Base-by-base conservation (phyloP, 2,797 vertebrate genomes). In the Lutjanus campechanus region DNA sequence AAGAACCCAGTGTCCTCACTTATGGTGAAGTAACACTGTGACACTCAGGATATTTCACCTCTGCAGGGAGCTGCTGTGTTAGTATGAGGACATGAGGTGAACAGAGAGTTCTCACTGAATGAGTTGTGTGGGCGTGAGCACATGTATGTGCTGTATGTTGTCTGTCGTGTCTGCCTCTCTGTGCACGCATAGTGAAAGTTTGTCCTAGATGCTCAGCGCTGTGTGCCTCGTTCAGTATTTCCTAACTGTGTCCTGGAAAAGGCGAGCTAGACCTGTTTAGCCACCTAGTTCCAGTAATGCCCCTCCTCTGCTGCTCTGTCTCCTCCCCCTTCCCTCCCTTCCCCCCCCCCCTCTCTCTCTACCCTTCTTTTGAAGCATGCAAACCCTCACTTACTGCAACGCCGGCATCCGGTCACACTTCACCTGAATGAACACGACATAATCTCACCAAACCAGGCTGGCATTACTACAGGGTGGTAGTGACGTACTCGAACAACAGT, bases 221-320 rank as follows among this genome's bases (percentile, higher is more conserved):
- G 29, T n/a, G 20, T 51, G 22, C 54, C 15, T 88, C 66, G 85
- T 68, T 81, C 66, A 69, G 10, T 76, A 74, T 90, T 91, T 85
- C 83, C 83, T 82, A 77, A 87, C 77, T 81, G 72, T 89, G 81
- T 92, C 90, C 93, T 92, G 92, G 93, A 93, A 92, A 91, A 92
- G 85, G 84, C 82, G 4, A 88, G 87, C 65, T 77, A 74, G 87
- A 92, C 90, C 89, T 83, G 93, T 93, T 89, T 81, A 88, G 85
- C 88, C 90, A 92, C 90, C 86, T 90, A 86, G 76, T 96, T 95
- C 93, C 94, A 89, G 94, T 94, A 91, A 95, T 25, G 88, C 89
- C 49, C 93, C 92, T 84, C 93, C 94, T 76, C 79, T 83, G 79
- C 81, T 82, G 82, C 88, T 82, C 79, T 84, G 84, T 69, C 91